A percentile compares a stretch with the other conserved stretches of the same genome.
phyloP scores from a whole-genome alignment of 2,888 invertebrate species.

The Apocheima hispidaria region DNA sequence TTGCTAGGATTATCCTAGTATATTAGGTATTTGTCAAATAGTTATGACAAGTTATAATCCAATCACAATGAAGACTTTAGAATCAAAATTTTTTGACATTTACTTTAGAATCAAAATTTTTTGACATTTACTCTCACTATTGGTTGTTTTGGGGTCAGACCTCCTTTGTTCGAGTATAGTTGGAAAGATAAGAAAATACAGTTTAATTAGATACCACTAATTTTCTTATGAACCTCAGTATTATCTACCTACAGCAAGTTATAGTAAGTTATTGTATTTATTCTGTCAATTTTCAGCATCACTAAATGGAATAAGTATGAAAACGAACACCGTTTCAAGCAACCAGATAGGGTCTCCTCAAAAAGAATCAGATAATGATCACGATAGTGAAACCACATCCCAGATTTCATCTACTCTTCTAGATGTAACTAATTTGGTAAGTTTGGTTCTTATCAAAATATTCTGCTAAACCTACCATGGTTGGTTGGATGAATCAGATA shows the following conservation, averaged over 20 bases:
- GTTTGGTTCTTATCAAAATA: slow-evolving; percentile 32
- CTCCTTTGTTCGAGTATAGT: too few relatives aligned
- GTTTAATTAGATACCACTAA: too few relatives aligned
- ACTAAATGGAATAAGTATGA: slow-evolving; percentile 68
- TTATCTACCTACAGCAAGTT: neutral
- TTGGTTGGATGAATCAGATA: too few relatives aligned
- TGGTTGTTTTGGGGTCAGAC: too few relatives aligned
- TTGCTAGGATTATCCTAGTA: too few relatives aligned
- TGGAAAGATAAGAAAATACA: too few relatives aligned
- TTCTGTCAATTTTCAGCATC: slow-evolving; percentile 56
- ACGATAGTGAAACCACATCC: slow-evolving; percentile 72
- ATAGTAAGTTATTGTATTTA: neutral
- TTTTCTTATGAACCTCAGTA: neutral
- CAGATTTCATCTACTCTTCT: slow-evolving; percentile 72
- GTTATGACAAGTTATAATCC: too few relatives aligned
- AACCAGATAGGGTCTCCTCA: slow-evolving; percentile 58
- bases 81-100: too few relatives aligned
- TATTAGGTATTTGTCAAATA: too few relatives aligned
- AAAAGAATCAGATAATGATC: slow-evolving; percentile 64
- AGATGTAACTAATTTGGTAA: slow-evolving; percentile 78
- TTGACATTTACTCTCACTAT: too few relatives aligned
- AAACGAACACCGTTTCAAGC: slow-evolving; percentile 55
- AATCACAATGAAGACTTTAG: too few relatives aligned
- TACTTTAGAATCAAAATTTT: too few relatives aligned
- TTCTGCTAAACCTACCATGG: neutral